Percentiles rank a stretch among this genome's conserved stretches.
These are phyloP conservation scores for Paratilapia polleni DNA, from an alignment of 2,113 vertebrate species.

Conservation along the genomic window DNA sequence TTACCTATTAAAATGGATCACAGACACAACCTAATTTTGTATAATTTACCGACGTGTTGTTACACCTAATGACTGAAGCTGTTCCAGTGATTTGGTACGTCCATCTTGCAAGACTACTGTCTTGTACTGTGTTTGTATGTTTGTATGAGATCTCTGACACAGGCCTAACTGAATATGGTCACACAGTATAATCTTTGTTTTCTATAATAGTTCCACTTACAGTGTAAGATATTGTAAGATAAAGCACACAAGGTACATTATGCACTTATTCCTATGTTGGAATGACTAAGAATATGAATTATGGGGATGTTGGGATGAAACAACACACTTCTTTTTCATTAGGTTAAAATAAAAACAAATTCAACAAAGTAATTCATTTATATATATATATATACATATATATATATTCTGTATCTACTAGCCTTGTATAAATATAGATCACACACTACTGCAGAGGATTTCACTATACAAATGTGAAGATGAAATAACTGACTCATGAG, in stretches of 20 bases:
- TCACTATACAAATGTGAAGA: not conserved
- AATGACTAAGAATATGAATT: not conserved
- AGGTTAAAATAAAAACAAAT: not conserved
- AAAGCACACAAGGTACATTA: not conserved
- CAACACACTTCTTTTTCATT: not conserved
- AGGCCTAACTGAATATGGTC: not conserved
- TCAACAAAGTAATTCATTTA: not conserved
- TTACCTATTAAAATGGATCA: conserved; percentile 16
- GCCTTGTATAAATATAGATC: not conserved
- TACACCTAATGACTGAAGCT: conserved; percentile 6
- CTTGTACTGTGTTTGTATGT: no score
- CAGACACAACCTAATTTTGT: not conserved
- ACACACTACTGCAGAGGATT: not conserved
- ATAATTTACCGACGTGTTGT: conserved; percentile 2
- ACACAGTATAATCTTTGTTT: not conserved
- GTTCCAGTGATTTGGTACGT: conserved; percentile 35
- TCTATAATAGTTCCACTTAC: not conserved
- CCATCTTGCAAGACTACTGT: no score
- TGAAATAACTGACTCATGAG: not conserved
- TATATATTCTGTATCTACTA: not conserved
- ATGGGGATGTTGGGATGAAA: not conserved
- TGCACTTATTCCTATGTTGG: not conserved
- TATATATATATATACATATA: not conserved
- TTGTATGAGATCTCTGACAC: not conserved
- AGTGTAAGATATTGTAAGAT: not conserved